Evolutionary conservation across 92 coral and sea anemone species (phyloP).

Genomic region (Zoanthus solanderi): DNA sequence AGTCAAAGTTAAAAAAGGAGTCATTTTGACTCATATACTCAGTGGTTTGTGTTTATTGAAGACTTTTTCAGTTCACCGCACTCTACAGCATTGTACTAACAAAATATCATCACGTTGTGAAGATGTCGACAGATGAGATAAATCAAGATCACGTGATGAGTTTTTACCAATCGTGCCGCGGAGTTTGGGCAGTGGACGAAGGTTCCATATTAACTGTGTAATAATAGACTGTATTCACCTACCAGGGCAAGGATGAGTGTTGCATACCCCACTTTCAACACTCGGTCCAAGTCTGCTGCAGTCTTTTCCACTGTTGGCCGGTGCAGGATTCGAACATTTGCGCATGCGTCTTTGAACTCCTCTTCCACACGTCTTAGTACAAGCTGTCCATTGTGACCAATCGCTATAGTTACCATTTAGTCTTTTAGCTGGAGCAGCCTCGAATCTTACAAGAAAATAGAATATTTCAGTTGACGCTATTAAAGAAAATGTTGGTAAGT

Average conservation of each 20-base stretch:
- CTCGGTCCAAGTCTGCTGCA: slow-evolving; percentile 84
- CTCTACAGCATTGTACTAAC: too few relatives aligned
- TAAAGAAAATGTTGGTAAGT: not conserved
- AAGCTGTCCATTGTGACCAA: slow-evolving; percentile 94
- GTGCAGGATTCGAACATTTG: slow-evolving; percentile 83
- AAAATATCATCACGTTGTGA: too few relatives aligned
- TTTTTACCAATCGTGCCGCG: too few relatives aligned
- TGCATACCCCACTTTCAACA: slow-evolving; percentile 80
- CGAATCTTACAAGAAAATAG: slow-evolving; percentile 49
- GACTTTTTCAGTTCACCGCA: too few relatives aligned
- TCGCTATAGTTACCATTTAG: slow-evolving; percentile 75
- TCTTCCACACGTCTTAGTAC: slow-evolving; percentile 82
- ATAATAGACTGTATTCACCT: too few relatives aligned
- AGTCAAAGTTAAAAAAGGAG: too few relatives aligned
- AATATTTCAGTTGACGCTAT: not conserved
- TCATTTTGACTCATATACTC: too few relatives aligned
- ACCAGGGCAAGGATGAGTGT: slow-evolving; percentile 75
- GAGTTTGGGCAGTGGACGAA: too few relatives aligned
- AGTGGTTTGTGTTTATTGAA: too few relatives aligned
- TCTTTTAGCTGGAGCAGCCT: slow-evolving; percentile 21
- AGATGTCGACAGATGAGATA: too few relatives aligned
- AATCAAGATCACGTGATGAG: too few relatives aligned
- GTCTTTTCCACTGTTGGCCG: slow-evolving; percentile 83
- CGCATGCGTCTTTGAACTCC: slow-evolving; percentile 91
- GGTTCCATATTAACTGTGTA: too few relatives aligned